phyloP scores from a whole-genome alignment of 2,113 vertebrate species.

The Lepus europaeus region DNA sequence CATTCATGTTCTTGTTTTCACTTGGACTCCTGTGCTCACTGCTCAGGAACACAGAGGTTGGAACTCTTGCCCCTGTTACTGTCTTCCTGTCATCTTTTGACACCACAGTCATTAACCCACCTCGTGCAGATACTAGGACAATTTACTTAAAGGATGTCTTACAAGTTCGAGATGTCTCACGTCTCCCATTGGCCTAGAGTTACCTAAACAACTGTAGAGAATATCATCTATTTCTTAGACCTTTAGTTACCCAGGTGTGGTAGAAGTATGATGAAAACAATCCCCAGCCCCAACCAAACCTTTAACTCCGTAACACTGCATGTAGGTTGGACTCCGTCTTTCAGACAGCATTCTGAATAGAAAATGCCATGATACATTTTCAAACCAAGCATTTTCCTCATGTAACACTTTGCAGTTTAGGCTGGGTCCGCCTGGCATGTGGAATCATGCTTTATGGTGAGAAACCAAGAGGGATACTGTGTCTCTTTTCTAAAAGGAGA shows the following conservation, averaged over 20 bases:
- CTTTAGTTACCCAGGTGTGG: not conserved
- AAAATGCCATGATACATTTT: not conserved
- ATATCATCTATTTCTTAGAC: not conserved
- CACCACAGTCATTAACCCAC: conserved; percentile 70
- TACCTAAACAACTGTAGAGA: not conserved
- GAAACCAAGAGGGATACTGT: conserved; percentile 43
- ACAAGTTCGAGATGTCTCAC: conserved; percentile 68
- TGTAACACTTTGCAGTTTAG: not conserved
- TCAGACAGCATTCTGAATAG: not conserved
- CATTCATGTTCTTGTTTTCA: not conserved
- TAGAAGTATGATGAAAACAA: not conserved
- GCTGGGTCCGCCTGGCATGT: not conserved
- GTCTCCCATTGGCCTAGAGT: not conserved
- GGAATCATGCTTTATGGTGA: conserved; percentile 31
- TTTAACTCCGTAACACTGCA: not conserved
- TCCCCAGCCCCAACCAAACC: not conserved
- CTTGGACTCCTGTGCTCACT: conserved; percentile 53
- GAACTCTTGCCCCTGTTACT: conserved; percentile 57
- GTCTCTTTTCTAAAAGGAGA: conserved; percentile 56
- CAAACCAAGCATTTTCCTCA: not conserved
- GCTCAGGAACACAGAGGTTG: conserved; percentile 16
- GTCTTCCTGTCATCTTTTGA: conserved; percentile 52
- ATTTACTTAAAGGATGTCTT: conserved; percentile 24
- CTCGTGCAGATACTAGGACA: conserved; percentile 64
- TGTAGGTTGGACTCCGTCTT: not conserved